Conservation (phyloP, 53 echinoderm and acorn worm species). For the Actinopyga echinites region DNA sequence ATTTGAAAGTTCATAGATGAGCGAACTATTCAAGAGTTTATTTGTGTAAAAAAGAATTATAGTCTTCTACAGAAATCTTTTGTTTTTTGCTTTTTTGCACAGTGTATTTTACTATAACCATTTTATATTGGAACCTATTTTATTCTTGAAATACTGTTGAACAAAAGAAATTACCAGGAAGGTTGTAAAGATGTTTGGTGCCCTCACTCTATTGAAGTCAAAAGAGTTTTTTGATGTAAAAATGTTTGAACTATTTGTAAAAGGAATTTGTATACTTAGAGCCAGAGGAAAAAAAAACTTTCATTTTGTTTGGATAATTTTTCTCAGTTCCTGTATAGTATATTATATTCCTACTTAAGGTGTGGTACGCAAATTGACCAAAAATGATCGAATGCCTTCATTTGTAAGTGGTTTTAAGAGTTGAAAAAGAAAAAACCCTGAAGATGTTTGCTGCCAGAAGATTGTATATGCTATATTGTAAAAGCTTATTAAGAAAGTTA, state of each 20-base stretch:
- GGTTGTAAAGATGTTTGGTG: conserved; percentile 7
- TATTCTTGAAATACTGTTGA: conserved; percentile 44
- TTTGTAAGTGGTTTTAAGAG: conserved; percentile 14
- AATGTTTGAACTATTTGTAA: conserved; percentile 41
- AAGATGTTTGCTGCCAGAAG: conserved; percentile 40
- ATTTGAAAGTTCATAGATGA: conserved; percentile 52
- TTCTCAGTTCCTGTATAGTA: conserved; percentile 1
- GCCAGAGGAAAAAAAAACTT: conserved; percentile 4
- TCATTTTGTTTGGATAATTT: conserved; percentile 22
- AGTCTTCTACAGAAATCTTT: conserved; percentile 52
- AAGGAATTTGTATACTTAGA: conserved; percentile 41
- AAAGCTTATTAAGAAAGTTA: conserved; percentile 32
- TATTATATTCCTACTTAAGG: conserved; percentile 33
- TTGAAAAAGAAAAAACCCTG: conserved; percentile 2
- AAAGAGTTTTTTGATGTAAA: conserved; percentile 16
- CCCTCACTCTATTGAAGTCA: conserved; percentile 1
- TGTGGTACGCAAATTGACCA: conserved; percentile 43
- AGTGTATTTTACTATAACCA: conserved; percentile 56
- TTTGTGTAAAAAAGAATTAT: conserved; percentile 55
- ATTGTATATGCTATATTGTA: conserved; percentile 45
- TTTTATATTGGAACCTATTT: conserved; percentile 52
- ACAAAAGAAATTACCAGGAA: conserved; percentile 31
- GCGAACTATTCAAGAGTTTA: conserved; percentile 52
- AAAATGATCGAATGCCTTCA: conserved; percentile 49
- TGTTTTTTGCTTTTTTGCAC: conserved; percentile 48